These are phyloP conservation scores for Montipora capitata DNA, from an alignment of 92 coral and sea anemone genomes.

Conservation along the genomic window DNA sequence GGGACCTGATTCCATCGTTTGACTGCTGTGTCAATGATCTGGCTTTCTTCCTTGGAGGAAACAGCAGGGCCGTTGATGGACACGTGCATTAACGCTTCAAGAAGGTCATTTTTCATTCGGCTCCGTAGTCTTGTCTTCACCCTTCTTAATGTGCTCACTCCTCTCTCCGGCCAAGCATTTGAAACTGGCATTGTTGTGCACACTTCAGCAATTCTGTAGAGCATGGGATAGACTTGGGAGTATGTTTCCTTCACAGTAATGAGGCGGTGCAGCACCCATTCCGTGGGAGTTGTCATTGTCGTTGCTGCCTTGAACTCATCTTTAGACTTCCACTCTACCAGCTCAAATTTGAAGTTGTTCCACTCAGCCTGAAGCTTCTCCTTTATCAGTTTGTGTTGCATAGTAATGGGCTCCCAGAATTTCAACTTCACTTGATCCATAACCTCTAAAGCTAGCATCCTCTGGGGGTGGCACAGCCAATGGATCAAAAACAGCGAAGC, in stretches of 20 bases:
- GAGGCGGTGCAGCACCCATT: slow-evolving; percentile 58
- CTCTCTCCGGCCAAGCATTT: slow-evolving; percentile 41
- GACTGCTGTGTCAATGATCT: slow-evolving; percentile 49
- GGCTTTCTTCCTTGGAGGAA: slow-evolving; percentile 40
- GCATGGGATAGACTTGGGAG: slow-evolving; percentile 34
- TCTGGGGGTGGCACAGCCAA: slow-evolving; percentile 55
- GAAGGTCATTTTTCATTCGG: slow-evolving; percentile 37
- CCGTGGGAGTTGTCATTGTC: slow-evolving; percentile 24
- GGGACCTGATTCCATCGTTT: slow-evolving; percentile 29
- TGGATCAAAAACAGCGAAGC: slow-evolving; percentile 56
- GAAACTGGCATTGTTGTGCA: slow-evolving; percentile 29
- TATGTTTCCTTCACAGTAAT: slow-evolving; percentile 33
- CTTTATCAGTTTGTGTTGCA: slow-evolving; percentile 13
- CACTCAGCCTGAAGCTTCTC: slow-evolving; percentile 40
- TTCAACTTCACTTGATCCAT: slow-evolving; percentile 40
- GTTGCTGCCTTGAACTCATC: slow-evolving; percentile 27
- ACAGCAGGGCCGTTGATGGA: slow-evolving; percentile 53
- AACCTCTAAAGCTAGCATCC: slow-evolving; percentile 37
- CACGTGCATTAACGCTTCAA: slow-evolving; percentile 38
- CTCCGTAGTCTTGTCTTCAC: slow-evolving; percentile 43
- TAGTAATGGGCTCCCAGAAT: slow-evolving; percentile 63
- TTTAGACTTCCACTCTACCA: slow-evolving; percentile 37
- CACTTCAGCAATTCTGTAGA: slow-evolving; percentile 35
- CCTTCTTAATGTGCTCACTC: slow-evolving; percentile 29
- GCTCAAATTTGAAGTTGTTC: slow-evolving; percentile 54